A percentile compares a stretch with the other conserved stretches of the same genome.
Evolutionary conservation across 2,113 vertebrate species (phyloP).

Genomic region (Pyxicephalus adspersus): DNA sequence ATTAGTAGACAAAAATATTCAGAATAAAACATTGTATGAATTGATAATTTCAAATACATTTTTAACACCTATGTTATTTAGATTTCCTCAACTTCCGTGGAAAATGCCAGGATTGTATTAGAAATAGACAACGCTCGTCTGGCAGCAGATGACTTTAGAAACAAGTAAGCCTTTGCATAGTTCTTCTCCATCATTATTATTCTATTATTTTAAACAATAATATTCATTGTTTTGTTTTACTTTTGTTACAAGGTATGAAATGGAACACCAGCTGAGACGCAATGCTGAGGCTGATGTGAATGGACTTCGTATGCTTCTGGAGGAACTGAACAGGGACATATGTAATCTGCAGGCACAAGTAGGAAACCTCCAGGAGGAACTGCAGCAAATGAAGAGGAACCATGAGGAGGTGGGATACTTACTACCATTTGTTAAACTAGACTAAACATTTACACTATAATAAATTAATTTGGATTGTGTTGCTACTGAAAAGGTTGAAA

Average conservation of each 20-base stretch:
- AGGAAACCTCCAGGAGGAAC: conserved; percentile 65
- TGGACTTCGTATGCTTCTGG: conserved; percentile 63
- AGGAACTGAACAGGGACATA: conserved; percentile 65
- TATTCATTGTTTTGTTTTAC: too few species aligned
- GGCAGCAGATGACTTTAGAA: conserved; percentile 68
- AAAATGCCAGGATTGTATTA: conserved; percentile 68
- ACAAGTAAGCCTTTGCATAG: conserved; percentile 68
- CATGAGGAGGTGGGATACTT: conserved; percentile 67
- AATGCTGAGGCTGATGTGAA: conserved; percentile 67
- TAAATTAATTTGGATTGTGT: too few species aligned
- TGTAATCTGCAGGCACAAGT: conserved; percentile 61
- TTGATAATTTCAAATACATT: not conserved
- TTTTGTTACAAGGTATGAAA: conserved; percentile 65
- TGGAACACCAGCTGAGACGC: conserved; percentile 63
- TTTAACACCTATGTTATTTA: conserved; percentile 56
- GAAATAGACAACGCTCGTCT: conserved; percentile 71
- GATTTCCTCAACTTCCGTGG: conserved; percentile 68
- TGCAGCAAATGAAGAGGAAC: conserved; percentile 61
- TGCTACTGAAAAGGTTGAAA: too few species aligned
- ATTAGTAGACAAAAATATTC: too few species aligned
- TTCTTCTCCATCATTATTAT: too few species aligned
- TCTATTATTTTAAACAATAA: too few species aligned
- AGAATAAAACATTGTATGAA: not conserved
- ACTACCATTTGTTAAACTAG: not conserved
- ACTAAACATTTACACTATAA: too few species aligned